Evolutionary conservation across 2,888 invertebrate species (phyloP).

Genomic region (Melolontha melolontha): DNA sequence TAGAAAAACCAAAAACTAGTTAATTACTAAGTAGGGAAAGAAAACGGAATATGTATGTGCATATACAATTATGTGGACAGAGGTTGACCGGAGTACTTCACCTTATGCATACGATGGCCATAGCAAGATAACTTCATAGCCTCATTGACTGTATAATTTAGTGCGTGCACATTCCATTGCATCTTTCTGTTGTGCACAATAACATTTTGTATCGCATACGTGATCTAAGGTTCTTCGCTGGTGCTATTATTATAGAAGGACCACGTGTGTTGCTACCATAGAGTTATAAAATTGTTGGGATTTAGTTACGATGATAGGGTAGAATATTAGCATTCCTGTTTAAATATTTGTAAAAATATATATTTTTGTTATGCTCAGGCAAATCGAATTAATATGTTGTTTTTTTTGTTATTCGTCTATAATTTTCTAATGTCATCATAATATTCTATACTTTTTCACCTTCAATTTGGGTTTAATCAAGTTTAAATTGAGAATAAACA

Average conservation of each 20-base stretch:
- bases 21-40: too few species aligned
- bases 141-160: slow-evolving; percentile 58
- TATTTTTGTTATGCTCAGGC: too few species aligned
- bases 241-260: slow-evolving; percentile 46
- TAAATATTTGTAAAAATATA: too few species aligned
- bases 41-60: too few species aligned
- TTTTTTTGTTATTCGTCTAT: too few species aligned
- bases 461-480: too few species aligned
- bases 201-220: slow-evolving; percentile 60
- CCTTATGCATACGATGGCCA: slow-evolving; percentile 45
- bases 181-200: slow-evolving; percentile 54
- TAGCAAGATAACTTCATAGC: slow-evolving; percentile 55
- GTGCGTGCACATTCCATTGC: slow-evolving; percentile 60
- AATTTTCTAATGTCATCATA: too few species aligned
- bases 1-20: too few species aligned
- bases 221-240: slow-evolving; percentile 54
- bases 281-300: slow-evolving; percentile 42
- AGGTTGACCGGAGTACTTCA: slow-evolving; percentile 31
- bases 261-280: slow-evolving; percentile 48
- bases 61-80: slow-evolving; percentile 10
- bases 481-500: too few species aligned
- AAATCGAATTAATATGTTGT: too few species aligned
- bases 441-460: too few species aligned
- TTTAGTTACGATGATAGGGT: slow-evolving; percentile 1
- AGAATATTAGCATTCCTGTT: too few species aligned